Evolutionary conservation across 2,888 invertebrate genomes (phyloP).

Genomic region (Eilema griseolum): DNA sequence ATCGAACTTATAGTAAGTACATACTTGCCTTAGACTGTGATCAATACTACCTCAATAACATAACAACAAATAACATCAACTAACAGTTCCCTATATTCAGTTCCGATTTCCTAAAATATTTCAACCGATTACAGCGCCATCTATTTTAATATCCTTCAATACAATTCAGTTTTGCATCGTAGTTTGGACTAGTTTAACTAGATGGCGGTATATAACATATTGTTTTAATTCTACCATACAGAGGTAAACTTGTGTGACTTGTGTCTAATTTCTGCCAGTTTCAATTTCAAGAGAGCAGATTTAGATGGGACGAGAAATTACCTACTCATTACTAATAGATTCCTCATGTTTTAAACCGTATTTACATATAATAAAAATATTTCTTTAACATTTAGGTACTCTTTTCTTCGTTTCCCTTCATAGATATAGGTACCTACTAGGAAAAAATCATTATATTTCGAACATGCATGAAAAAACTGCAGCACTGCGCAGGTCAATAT

Average conservation of each 20-base stretch:
- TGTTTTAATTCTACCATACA: background rate
- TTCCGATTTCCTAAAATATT: background rate
- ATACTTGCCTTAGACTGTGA: background rate
- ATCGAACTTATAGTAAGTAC: background rate
- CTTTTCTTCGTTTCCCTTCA: background rate
- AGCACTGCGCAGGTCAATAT: conserved; percentile 10
- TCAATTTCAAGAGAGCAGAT: background rate
- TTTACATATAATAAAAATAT: no score
- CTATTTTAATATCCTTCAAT: background rate
- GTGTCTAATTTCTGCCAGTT: background rate
- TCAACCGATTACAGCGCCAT: conserved; percentile 4
- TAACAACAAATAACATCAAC: no score
- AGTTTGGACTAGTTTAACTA: background rate
- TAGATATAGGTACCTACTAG: background rate
- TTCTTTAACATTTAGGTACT: background rate
- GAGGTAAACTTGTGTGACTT: background rate
- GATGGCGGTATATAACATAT: conserved; percentile 3
- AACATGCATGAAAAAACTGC: background rate
- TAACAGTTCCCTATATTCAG: background rate
- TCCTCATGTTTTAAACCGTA: no score
- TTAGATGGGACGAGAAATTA: background rate
- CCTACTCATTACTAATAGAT: no score
- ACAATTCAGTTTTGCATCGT: background rate
- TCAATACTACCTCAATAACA: background rate
- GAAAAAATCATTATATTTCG: background rate